A percentile compares a stretch with the other conserved stretches of the same genome.
Evolutionary conservation across 2,888 invertebrate species (phyloP).

Genomic region (Mythimna albipuncta): DNA sequence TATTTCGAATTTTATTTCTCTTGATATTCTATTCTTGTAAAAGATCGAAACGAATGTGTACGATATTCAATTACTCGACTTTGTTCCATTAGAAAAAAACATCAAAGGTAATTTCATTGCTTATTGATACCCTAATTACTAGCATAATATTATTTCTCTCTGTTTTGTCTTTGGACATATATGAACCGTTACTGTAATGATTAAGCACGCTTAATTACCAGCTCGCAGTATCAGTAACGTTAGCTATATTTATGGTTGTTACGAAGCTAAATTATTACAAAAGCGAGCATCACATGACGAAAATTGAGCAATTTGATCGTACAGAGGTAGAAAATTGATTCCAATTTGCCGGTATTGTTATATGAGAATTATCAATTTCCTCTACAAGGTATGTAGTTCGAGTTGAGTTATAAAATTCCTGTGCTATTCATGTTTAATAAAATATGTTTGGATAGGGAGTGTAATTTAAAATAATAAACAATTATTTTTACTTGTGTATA

Average conservation of each 20-base stretch:
- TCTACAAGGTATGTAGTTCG: slow-evolving; percentile 6
- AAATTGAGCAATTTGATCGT: slow-evolving; percentile 51
- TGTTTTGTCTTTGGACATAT: background rate
- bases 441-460: too few relatives aligned
- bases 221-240: slow-evolving; percentile 21
- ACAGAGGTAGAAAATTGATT: slow-evolving; percentile 36
- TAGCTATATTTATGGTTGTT: slow-evolving; percentile 43
- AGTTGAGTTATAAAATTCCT: background rate
- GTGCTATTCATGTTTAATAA: background rate
- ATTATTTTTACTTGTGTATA: too few relatives aligned
- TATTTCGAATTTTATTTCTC: background rate
- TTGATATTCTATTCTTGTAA: background rate
- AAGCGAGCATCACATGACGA: slow-evolving; percentile 21
- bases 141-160: background rate
- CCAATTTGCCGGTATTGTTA: slow-evolving; percentile 38
- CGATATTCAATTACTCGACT: background rate
- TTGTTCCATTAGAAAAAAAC: background rate
- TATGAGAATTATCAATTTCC: slow-evolving; percentile 25
- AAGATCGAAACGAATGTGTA: background rate
- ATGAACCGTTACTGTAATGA: slow-evolving; percentile 17
- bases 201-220: slow-evolving; percentile 15
- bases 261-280: slow-evolving; percentile 21
- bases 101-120: background rate
- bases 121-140: background rate
- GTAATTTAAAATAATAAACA: too few relatives aligned